Percentiles rank a stretch among this genome's conserved stretches.
Evolutionary conservation across 2,888 invertebrate genomes (phyloP).

Genomic region (Pandemis corylana): DNA sequence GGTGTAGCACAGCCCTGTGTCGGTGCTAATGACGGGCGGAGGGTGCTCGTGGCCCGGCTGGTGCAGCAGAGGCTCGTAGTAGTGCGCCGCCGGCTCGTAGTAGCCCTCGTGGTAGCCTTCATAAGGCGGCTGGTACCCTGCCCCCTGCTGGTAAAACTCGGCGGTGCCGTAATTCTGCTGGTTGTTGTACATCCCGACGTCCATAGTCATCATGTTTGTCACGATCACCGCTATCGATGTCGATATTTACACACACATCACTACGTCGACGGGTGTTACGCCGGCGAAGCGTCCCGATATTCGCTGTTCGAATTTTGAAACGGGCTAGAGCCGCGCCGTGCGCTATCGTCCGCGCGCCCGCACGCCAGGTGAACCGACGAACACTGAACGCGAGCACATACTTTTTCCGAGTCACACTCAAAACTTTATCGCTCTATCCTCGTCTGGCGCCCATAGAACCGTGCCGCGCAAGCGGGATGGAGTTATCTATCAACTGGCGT

Average conservation of each 20-base stretch:
- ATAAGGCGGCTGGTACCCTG: constrained; percentile 73
- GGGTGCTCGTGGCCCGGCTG: constrained; percentile 77
- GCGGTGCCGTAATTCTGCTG: constrained; percentile 84
- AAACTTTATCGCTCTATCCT: constrained; percentile 65
- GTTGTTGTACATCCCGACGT: constrained; percentile 91
- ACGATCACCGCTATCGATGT: constrained; percentile 70
- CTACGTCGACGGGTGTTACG: constrained; percentile 56
- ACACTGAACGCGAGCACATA: constrained; percentile 70
- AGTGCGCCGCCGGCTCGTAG: constrained; percentile 79
- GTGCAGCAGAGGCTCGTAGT: constrained; percentile 80
- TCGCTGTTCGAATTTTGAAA: constrained; percentile 60
- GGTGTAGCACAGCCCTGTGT: constrained; percentile 95
- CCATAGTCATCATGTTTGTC: constrained; percentile 91
- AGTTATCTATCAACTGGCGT: constrained; percentile 59
- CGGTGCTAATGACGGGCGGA: constrained; percentile 91
- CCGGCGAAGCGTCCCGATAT: constrained; percentile 59
- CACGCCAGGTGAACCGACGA: constrained; percentile 73
- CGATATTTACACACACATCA: constrained; percentile 73
- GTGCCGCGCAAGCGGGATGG: constrained; percentile 59
- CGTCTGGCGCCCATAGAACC: constrained; percentile 54
- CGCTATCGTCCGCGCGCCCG: constrained; percentile 71
- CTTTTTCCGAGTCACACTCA: constrained; percentile 75
- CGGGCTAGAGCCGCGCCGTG: constrained; percentile 59
- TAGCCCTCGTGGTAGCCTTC: constrained; percentile 79
- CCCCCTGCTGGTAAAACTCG: constrained; percentile 83